Evolutionary conservation across 2,888 invertebrate genomes (phyloP).

Genomic region (Lasioglossum malachurum): DNA sequence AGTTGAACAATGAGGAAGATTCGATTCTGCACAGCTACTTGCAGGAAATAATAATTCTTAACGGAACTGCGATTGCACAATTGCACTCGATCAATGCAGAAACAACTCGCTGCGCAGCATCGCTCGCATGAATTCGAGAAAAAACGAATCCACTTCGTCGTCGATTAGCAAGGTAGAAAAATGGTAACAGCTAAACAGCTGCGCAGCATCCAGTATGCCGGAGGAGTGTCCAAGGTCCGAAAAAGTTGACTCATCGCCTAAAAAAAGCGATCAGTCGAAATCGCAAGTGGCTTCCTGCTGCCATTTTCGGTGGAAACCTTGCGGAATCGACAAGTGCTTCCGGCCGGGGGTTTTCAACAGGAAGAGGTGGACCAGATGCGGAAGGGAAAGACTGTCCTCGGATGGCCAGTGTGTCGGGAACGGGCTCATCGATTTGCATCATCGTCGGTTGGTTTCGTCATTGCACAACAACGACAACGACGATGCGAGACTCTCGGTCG

Average conservation of each 20-base stretch:
- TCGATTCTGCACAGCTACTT: background rate
- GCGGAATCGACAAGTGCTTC: slow-evolving; percentile 45
- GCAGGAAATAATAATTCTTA: background rate
- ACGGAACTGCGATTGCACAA: background rate
- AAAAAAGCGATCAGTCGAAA: background rate
- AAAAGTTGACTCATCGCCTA: background rate
- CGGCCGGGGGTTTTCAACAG: slow-evolving; percentile 12
- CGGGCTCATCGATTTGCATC: slow-evolving; percentile 4
- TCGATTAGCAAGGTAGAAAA: background rate
- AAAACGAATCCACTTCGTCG: no score
- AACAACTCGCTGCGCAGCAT: no score
- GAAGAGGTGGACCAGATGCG: slow-evolving; percentile 15
- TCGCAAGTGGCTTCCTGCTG: slow-evolving; percentile 33
- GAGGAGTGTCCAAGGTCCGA: background rate
- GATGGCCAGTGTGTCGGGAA: background rate
- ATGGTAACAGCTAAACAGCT: background rate
- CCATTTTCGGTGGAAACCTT: slow-evolving; percentile 36
- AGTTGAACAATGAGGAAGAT: background rate
- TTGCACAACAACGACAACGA: background rate
- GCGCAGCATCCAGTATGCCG: background rate
- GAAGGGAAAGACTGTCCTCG: slow-evolving; percentile 3
- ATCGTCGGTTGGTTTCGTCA: background rate
- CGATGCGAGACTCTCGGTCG: slow-evolving; percentile 17
- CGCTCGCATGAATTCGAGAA: no score
- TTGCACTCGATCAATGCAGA: background rate